Evolutionary conservation across 2,797 vertebrate genomes (phyloP), one percentile per base, ranked within the genome.

Genomic region (Schizopygopsis malacanthus): DNA sequence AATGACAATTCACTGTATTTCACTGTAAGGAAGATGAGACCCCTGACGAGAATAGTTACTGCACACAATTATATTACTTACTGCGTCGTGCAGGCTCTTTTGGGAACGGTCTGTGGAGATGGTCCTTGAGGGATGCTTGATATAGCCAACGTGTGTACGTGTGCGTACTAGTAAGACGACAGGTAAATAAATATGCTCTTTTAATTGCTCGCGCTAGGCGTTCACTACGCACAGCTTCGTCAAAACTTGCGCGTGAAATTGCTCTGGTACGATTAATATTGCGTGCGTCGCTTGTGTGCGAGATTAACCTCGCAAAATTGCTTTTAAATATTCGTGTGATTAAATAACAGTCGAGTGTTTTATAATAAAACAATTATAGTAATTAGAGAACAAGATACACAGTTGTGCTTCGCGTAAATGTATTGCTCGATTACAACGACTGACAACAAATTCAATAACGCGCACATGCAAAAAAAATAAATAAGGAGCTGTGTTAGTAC

Each of bases 361-460:
- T 18, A 9, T 8, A 79, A 81, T 39, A 33, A 33, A 33, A 33
- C 33, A 70, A 39, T 76, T 25, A 83, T 72, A 56, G 45, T 33
- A 11, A 78, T 77, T 79, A 54, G 78, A 72, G 75, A 63, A 65
- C 77, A 45, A 83, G 45, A 63, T 52, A 59, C 84, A 88, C 79
- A 89, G 82, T 81, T 86, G 85, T 85, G 83, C 75, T 83, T 85
- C 52, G 67, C 47, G 70, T 89, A 52, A 75, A 83, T 85, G 79
- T 88, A 88, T 88, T 90, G 89, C 90, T 90, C 28, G 52, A 70
- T 88, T 89, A 77, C 47, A 85, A 71, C 54, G 69, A 77, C 77
- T 77, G 82, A 59, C 70, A 90, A 85, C 87, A 83, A 61, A 73
- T 33, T 73, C 4, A 11, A 79, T 20, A 39, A 79, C 45, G 41